phyloP scores from a whole-genome alignment of 1,140 invertebrate species.

The Drosophila neocordata region DNA sequence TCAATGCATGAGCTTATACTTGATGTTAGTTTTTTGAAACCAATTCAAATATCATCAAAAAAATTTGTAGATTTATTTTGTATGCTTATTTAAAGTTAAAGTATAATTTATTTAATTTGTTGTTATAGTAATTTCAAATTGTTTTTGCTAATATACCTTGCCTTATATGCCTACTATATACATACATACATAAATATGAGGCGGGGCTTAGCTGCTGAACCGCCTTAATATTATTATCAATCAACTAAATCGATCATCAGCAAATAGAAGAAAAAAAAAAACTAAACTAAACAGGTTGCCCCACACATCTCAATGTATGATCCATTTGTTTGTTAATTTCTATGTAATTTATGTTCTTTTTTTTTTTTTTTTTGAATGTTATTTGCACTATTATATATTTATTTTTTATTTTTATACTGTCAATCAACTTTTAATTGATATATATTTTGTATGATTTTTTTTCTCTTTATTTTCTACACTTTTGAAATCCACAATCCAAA shows the following conservation, averaged over 20 bases:
- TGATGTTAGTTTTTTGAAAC: no score
- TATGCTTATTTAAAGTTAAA: conserved; percentile 23
- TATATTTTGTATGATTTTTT: conserved; percentile 58
- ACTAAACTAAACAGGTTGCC: not conserved
- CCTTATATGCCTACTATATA: no score
- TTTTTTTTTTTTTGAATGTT: conserved; percentile 10
- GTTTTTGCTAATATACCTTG: no score
- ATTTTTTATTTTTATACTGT: conserved; percentile 28
- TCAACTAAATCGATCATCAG: conserved; percentile 5
- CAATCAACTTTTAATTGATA: conserved; percentile 31
- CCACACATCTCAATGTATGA: not conserved
- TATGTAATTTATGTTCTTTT: conserved; percentile 31
- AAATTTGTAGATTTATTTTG: conserved; percentile 24
- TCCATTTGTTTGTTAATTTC: conserved; percentile 24
- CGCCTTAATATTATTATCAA: not conserved
- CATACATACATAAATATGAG: not conserved
- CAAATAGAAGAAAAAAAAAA: not conserved
- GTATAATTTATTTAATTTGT: not conserved
- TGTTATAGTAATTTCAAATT: not conserved
- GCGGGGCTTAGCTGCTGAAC: conserved; percentile 1
- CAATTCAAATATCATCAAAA: no score
- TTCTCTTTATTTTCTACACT: conserved; percentile 44
- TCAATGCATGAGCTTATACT: no score
- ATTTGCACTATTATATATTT: conserved; percentile 22
- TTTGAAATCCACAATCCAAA: conserved; percentile 4